These are phyloP conservation scores for Cavia aperea DNA, from an alignment of 2,113 vertebrate genomes.

Conservation along the genomic window DNA sequence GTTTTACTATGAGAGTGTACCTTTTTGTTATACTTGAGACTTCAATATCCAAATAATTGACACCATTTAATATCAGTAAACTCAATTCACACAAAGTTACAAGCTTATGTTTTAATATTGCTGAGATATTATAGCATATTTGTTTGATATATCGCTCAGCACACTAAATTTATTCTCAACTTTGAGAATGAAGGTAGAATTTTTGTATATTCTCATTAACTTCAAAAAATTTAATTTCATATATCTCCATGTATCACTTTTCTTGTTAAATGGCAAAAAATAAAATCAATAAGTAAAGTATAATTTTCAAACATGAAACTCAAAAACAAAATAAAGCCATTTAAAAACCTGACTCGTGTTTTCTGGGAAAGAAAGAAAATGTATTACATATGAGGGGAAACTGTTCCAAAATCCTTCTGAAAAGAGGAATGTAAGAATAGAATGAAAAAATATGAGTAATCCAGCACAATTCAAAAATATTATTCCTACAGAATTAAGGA, in stretches of 20 bases:
- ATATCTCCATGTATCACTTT: constrained; percentile 33
- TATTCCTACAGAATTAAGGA: not conserved
- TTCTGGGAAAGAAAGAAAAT: not conserved
- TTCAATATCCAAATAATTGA: not conserved
- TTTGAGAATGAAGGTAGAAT: not conserved
- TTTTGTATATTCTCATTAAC: constrained; percentile 24
- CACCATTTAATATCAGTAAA: not conserved
- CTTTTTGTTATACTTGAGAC: not conserved
- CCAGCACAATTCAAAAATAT: not conserved
- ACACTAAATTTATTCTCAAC: not conserved
- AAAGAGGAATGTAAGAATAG: not conserved
- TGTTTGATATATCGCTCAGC: not conserved
- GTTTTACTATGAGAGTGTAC: not conserved
- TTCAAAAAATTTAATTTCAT: not conserved
- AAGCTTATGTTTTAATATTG: not conserved
- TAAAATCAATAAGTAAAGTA: constrained; percentile 66
- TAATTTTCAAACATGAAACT: constrained; percentile 58
- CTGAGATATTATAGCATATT: not conserved
- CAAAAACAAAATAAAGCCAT: constrained; percentile 45
- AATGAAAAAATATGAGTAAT: not conserved
- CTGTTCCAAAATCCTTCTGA: not conserved
- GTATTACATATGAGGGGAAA: not conserved
- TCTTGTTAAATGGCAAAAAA: constrained; percentile 58
- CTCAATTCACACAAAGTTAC: not conserved
- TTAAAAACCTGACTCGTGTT: not conserved